phyloP scores from a whole-genome alignment of 2,797 vertebrate species.

The Ara ararauna region DNA sequence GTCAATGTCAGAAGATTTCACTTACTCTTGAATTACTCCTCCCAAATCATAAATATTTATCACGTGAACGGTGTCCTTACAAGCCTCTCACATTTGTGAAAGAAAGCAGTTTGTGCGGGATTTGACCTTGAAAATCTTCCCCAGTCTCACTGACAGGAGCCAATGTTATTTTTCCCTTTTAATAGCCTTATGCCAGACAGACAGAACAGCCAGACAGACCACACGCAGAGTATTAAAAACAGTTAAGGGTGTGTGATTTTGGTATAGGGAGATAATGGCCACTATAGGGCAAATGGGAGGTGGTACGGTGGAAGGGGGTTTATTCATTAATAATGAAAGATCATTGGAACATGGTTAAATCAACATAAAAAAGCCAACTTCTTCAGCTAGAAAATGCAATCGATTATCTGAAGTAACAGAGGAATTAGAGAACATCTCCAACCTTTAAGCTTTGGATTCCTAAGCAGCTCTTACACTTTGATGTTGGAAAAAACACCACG shows the following conservation, averaged over 20 bases:
- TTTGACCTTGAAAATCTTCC: conserved; percentile 70
- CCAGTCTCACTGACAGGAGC: conserved; percentile 42
- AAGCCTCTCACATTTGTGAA: conserved; percentile 61
- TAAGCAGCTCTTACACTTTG: background rate
- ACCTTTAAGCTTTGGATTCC: background rate
- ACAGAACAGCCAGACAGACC: conserved; percentile 54
- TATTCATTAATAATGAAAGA: conserved; percentile 42
- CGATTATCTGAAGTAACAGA: conserved; percentile 9
- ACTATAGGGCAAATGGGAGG: background rate
- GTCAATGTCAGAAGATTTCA: conserved; percentile 47
- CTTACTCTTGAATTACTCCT: conserved; percentile 54
- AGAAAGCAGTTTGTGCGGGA: conserved; percentile 53
- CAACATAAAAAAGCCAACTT: conserved; percentile 42
- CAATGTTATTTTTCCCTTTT: conserved; percentile 54
- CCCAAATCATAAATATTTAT: conserved; percentile 69
- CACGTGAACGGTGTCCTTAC: conserved; percentile 52
- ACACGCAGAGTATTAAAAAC: conserved; percentile 53
- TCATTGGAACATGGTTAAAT: conserved; percentile 22
- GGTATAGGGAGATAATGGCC: background rate
- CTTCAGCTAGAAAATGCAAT: conserved; percentile 28
- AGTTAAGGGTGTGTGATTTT: conserved; percentile 42
- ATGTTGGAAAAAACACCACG: background rate
- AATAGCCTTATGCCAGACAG: conserved; percentile 57
- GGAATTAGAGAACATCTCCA: conserved; percentile 8
- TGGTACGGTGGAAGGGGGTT: background rate